Evolutionary conservation across 2,113 vertebrate genomes (phyloP).

Genomic region (Acanthisitta chloris): DNA sequence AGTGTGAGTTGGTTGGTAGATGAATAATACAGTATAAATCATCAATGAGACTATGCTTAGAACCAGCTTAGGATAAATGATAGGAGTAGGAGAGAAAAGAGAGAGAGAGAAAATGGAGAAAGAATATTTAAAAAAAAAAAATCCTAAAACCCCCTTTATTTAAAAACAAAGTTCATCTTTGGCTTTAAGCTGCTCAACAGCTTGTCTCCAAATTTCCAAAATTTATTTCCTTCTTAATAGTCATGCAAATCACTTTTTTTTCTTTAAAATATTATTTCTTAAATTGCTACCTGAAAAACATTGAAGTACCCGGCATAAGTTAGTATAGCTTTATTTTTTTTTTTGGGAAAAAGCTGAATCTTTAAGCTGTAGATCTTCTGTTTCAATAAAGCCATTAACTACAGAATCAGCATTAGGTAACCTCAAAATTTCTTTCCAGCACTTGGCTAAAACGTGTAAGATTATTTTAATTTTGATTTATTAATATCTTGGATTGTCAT

Average conservation of each 20-base stretch:
- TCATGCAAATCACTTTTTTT: neutral
- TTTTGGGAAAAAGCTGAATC: fast-evolving
- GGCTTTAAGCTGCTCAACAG: neutral
- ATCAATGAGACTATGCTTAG: neutral
- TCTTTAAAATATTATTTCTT: neutral
- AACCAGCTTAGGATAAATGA: neutral
- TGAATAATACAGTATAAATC: neutral
- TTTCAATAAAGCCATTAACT: neutral
- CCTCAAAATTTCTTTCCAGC: neutral
- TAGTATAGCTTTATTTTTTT: fast-evolving
- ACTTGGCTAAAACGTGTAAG: too few species aligned
- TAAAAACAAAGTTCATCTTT: neutral
- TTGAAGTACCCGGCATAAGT: neutral
- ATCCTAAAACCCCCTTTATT: neutral
- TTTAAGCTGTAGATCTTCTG: neutral
- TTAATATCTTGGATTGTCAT: neutral
- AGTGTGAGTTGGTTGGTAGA: neutral
- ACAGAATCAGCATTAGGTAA: neutral
- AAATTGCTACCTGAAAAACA: neutral
- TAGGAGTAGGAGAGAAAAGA: neutral
- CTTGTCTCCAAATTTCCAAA: neutral
- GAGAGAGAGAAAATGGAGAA: neutral
- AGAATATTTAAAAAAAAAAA: neutral
- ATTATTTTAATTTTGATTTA: neutral
- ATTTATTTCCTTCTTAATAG: neutral